Conservation (phyloP, 2,888 invertebrate species). For the Epinotia brunnichana region DNA sequence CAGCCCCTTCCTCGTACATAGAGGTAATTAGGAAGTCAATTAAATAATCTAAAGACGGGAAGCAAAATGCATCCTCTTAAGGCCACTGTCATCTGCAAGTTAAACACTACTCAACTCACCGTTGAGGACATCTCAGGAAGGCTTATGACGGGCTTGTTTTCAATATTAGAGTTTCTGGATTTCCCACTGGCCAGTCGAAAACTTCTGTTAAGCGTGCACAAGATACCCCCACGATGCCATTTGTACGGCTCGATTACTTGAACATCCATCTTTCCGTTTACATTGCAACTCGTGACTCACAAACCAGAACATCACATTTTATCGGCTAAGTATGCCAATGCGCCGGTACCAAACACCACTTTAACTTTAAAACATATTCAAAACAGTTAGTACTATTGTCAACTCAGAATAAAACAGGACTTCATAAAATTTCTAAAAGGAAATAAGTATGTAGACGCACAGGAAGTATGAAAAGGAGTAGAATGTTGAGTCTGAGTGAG, state of each 20-base stretch:
- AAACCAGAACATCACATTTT: constrained; percentile 64
- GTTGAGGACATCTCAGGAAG: constrained; percentile 59
- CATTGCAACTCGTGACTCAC: constrained; percentile 76
- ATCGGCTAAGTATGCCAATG: constrained; percentile 64
- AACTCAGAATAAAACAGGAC: not conserved
- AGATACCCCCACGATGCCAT: constrained; percentile 78
- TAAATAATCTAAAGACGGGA: not conserved
- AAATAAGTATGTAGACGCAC: constrained; percentile 14
- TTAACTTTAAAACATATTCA: constrained; percentile 16
- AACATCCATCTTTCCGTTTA: constrained; percentile 77
- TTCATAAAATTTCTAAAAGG: constrained; percentile 10
- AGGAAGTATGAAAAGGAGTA: constrained; percentile 53
- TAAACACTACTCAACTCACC: constrained; percentile 54
- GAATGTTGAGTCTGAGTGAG: constrained; percentile 60
- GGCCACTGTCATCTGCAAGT: not conserved
- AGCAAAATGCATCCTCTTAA: not conserved
- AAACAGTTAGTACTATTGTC: constrained; percentile 11
- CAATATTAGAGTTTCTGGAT: constrained; percentile 63
- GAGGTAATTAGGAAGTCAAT: not conserved
- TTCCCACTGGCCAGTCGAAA: constrained; percentile 73
- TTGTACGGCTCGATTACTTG: constrained; percentile 71
- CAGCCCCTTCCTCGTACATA: too few relatives aligned
- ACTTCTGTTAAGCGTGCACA: constrained; percentile 77
- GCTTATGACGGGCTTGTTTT: constrained; percentile 64
- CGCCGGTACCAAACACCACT: constrained; percentile 55